Conservation (phyloP, 2,888 invertebrate genomes). For the Lepidocyrtinus sp. region DNA sequence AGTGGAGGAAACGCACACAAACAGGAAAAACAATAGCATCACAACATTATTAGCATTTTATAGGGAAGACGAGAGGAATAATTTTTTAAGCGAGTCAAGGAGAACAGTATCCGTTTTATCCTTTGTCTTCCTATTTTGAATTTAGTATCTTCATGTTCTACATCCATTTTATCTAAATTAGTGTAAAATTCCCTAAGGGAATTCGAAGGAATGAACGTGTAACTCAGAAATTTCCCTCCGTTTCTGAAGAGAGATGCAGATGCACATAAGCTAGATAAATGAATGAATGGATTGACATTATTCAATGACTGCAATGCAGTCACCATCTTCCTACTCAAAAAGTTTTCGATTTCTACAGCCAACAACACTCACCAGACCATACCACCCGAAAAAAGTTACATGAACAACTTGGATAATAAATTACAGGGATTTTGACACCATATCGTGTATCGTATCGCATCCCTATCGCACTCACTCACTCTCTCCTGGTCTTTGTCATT, state of each 20-base stretch:
- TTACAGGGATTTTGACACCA: conserved; percentile 27
- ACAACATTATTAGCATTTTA: conserved; percentile 32
- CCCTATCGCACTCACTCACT: neutral
- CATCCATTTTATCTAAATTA: no score
- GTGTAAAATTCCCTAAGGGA: no score
- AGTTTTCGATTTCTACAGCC: neutral
- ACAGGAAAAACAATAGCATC: no score
- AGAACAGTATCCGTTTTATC: no score
- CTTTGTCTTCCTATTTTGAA: no score
- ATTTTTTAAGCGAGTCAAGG: no score
- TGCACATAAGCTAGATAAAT: conserved; percentile 34
- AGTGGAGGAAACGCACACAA: conserved; percentile 28
- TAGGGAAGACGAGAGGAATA: no score
- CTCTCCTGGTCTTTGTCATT: neutral
- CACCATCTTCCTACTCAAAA: neutral
- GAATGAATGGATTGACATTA: conserved; percentile 38
- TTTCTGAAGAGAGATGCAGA: conserved; percentile 17
- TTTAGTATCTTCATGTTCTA: no score
- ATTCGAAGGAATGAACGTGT: no score
- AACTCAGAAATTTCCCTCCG: no score
- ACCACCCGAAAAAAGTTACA: neutral
- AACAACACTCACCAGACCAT: neutral
- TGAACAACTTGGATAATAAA: conserved; percentile 26
- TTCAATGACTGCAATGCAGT: conserved; percentile 7
- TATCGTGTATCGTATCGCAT: neutral